Conservation (phyloP, 53 echinoderm and acorn worm species). For the Echinarachnius parma region DNA sequence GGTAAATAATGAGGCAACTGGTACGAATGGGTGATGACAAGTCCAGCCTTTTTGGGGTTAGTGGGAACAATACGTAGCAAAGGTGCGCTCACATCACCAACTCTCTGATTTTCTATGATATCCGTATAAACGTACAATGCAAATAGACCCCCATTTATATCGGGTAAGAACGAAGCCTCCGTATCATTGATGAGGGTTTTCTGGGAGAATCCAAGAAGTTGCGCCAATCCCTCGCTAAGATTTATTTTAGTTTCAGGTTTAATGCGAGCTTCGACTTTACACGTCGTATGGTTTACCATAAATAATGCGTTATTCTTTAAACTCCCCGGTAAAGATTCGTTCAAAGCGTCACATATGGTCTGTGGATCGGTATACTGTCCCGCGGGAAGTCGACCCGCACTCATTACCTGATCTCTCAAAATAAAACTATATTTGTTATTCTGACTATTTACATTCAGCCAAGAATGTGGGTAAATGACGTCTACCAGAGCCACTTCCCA, state of each 20-base stretch:
- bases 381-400: neutral
- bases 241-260: neutral
- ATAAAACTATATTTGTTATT: slow-evolving; percentile 16
- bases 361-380: neutral
- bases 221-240: slow-evolving; percentile 5
- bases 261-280: neutral
- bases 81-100: slow-evolving; percentile 65
- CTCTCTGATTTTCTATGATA: slow-evolving; percentile 43
- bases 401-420: neutral
- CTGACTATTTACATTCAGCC: slow-evolving; percentile 16
- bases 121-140: slow-evolving; percentile 59
- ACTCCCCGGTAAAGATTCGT: neutral
- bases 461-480: slow-evolving; percentile 30
- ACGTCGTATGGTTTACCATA: neutral
- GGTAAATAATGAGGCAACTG: slow-evolving; percentile 52
- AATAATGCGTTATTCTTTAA: neutral
- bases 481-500: slow-evolving; percentile 56
- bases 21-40: slow-evolving; percentile 30
- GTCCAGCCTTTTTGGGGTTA: slow-evolving; percentile 8
- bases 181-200: neutral
- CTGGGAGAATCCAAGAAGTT: neutral
- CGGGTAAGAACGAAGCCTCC: slow-evolving; percentile 2
- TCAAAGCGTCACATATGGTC: neutral
- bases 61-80: slow-evolving; percentile 49
- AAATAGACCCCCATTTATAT: neutral